Base-by-base conservation (phyloP, 2,797 vertebrate genomes). In the Bucorvus abyssinicus region DNA sequence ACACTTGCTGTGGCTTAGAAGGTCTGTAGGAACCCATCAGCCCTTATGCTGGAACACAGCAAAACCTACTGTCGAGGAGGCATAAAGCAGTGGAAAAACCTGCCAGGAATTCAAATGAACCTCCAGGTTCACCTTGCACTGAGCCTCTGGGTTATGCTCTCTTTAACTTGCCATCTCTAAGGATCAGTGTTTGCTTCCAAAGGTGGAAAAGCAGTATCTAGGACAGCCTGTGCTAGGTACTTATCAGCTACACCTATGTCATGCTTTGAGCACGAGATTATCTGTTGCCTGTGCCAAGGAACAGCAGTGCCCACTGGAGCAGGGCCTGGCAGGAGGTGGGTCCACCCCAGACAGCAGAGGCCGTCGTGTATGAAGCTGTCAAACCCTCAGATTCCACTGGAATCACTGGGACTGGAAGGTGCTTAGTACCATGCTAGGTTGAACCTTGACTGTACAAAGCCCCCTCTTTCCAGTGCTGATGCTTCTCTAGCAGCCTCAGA, bases 81-180 rank as follows among this genome's bases (percentile, higher is more conserved):
- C 36, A 4, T 27, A 65, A 92, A 70, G 24, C 2, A 27, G 29
- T 5, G 34, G 78, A 59, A 83, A 40, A 91, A 34, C 3, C 68
- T 89, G 87, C 87, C 94, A 94, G 84, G 84, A 95, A 91, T 61
- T 30, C 21, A 36, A 34, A 63, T 24, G 52, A 84, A 59, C 14
- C 83, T 83, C 65, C 42, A 20, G 67, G 44, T 44, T 88, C 61
- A 75, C 60, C 75, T 61, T 50, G 61, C 26, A 23, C 76, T 74
- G 14, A 18, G 23, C 23, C 24, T 49, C 30, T 11, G 38, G 40
- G 38, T 29, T 36, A 14, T 12, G 60, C 20, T 65, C 36, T 44
- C 29, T 32, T 56, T 83, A 26, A 27, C 75, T 10, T n/a, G 4
- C 47, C 57, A 52, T 52, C 76, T 21, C 34, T 1, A 32, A 64